Percentiles rank a stretch among this genome's conserved stretches.
Evolutionary conservation across 2,888 invertebrate genomes (phyloP).

Genomic region (Eremobia ochroleuca): DNA sequence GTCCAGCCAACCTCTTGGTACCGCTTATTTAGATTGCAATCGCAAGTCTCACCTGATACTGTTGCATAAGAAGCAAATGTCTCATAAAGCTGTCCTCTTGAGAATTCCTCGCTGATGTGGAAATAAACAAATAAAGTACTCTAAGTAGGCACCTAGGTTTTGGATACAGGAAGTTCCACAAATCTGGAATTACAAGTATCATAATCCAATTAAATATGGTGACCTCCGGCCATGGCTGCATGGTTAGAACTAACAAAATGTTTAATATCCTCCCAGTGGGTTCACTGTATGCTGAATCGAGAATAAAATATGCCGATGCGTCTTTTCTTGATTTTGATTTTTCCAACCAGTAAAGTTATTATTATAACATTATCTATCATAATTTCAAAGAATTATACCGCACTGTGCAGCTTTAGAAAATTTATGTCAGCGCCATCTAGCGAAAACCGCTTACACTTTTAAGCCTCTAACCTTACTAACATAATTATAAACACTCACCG

Average conservation of each 20-base stretch:
- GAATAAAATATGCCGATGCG: not conserved
- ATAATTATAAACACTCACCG: not conserved
- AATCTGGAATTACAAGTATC: not conserved
- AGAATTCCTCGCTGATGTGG: slow-evolving; percentile 14
- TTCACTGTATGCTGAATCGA: not conserved
- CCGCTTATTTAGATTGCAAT: slow-evolving; percentile 72
- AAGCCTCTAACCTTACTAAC: not conserved
- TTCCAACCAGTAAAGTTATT: too few relatives aligned
- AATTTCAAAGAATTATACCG: not conserved
- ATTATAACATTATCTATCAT: not conserved
- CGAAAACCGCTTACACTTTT: slow-evolving; percentile 6
- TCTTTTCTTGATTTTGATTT: not conserved
- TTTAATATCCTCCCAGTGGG: not conserved
- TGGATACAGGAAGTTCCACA: not conserved
- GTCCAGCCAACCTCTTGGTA: slow-evolving; percentile 76
- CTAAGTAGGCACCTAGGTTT: not conserved
- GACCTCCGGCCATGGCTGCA: not conserved
- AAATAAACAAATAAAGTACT: not conserved
- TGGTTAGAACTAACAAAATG: not conserved
- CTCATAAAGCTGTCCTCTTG: slow-evolving; percentile 16
- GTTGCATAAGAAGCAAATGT: slow-evolving; percentile 46
- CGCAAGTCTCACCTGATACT: slow-evolving; percentile 57
- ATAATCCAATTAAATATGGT: not conserved
- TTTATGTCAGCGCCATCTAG: slow-evolving; percentile 67
- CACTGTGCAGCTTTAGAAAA: not conserved